Conservation (phyloP, 2,797 vertebrate species). For the Muscicapa comitata region DNA sequence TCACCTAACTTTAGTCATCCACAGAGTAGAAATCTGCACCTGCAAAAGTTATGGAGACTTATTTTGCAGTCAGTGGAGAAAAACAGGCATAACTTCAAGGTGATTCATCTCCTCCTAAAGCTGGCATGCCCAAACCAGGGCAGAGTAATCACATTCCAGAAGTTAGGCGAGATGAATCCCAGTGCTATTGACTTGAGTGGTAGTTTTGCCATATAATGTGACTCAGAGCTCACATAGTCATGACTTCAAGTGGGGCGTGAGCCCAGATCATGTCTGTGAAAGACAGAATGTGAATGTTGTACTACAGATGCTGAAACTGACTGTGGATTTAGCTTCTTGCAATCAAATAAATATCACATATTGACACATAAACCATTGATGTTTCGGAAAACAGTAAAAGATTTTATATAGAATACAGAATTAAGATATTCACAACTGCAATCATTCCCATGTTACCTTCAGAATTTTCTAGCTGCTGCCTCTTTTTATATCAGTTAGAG, state of each 20-base stretch:
- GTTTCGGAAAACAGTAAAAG: neutral
- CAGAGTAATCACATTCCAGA: neutral
- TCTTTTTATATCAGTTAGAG: neutral
- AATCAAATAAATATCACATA: neutral
- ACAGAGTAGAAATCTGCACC: neutral
- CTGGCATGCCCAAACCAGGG: neutral
- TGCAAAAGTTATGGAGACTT: neutral
- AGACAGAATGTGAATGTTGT: neutral
- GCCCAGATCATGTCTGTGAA: neutral
- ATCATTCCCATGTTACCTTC: neutral
- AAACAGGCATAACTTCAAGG: neutral
- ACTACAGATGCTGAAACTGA: neutral
- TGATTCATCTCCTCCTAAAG: neutral
- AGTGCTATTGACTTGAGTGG: neutral
- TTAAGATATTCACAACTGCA: neutral
- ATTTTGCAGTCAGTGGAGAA: neutral
- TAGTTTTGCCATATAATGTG: neutral
- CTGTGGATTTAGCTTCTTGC: neutral
- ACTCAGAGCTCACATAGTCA: neutral
- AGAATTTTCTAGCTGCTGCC: neutral
- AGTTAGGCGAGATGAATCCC: neutral
- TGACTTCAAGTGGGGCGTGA: neutral
- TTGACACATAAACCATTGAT: neutral
- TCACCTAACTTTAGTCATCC: neutral
- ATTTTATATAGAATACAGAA: neutral